Conservation (phyloP, 2,113 vertebrate genomes). For the Maylandia zebra region DNA sequence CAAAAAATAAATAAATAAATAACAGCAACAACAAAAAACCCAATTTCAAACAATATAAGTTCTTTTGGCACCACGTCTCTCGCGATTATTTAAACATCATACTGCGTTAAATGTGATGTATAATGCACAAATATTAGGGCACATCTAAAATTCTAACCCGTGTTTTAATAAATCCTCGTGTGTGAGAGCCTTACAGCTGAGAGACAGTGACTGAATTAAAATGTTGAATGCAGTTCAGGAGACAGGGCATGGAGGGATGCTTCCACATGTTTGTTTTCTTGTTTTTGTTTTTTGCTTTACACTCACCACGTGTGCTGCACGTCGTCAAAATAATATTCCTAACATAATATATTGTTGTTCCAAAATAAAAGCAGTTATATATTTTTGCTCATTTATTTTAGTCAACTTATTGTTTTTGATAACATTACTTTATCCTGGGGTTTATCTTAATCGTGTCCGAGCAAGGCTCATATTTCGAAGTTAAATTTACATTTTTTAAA, state of each 20-base stretch:
- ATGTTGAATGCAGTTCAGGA: neutral
- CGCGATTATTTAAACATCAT: neutral
- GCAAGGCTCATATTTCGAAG: neutral
- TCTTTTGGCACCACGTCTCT: neutral
- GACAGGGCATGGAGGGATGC: neutral
- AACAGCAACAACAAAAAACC: accelerated
- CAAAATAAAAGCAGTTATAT: neutral
- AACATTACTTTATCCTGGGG: neutral
- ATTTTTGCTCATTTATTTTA: neutral
- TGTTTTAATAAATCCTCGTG: neutral
- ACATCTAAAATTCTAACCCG: neutral
- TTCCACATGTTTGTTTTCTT: neutral
- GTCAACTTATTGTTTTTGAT: neutral
- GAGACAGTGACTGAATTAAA: neutral
- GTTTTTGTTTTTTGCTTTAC: neutral
- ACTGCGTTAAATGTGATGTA: neutral
- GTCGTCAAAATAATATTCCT: neutral
- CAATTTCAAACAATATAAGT: neutral
- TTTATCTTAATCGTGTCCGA: neutral
- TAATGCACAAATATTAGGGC: neutral
- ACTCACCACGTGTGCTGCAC: neutral
- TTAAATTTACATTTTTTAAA: neutral
- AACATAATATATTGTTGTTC: neutral
- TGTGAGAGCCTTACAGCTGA: neutral
- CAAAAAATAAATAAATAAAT: neutral